A percentile compares a stretch with the other conserved stretches of the same genome.
Conservation (phyloP, 2,113 vertebrate species). For the Salvator merianae region DNA sequence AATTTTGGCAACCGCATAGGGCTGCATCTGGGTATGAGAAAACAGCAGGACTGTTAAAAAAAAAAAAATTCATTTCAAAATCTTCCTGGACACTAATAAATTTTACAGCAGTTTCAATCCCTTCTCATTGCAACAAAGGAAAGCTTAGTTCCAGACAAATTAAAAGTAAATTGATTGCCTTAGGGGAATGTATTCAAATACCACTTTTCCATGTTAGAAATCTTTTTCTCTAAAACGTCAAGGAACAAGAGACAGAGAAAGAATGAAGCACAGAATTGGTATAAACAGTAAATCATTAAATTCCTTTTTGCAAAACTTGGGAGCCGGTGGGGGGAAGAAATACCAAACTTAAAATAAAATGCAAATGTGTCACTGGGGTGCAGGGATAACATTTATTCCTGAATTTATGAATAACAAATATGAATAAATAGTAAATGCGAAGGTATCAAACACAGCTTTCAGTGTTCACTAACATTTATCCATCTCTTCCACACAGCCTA, state of each 20-base stretch:
- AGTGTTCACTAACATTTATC: conserved; percentile 72
- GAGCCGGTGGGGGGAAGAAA: rapidly evolving
- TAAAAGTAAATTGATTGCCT: conserved; percentile 85
- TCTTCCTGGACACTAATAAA: conserved; percentile 80
- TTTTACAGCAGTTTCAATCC: conserved; percentile 78
- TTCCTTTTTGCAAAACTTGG: conserved; percentile 68
- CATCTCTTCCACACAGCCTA: conserved; percentile 64
- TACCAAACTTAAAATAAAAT: conserved; percentile 76
- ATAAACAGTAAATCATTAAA: conserved; percentile 69
- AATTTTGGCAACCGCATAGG: conserved; percentile 57
- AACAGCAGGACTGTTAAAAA: conserved; percentile 70
- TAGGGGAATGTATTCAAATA: conserved; percentile 80
- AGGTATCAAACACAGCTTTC: conserved; percentile 71
- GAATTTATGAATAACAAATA: conserved; percentile 81
- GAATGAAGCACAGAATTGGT: conserved; percentile 41
- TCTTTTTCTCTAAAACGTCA: conserved; percentile 71
- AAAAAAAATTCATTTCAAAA: conserved; percentile 76
- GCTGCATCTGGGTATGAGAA: conserved; percentile 71
- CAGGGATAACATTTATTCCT: conserved; percentile 71
- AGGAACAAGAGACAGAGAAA: conserved; percentile 36
- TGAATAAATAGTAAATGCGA: conserved; percentile 77
- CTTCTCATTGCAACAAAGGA: conserved; percentile 79
- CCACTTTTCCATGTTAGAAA: conserved; percentile 77
- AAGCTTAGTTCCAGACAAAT: conserved; percentile 83
- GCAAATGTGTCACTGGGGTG: conserved; percentile 73